Conservation (phyloP, 2,113 vertebrate species). For the Tragelaphus imberbis region DNA sequence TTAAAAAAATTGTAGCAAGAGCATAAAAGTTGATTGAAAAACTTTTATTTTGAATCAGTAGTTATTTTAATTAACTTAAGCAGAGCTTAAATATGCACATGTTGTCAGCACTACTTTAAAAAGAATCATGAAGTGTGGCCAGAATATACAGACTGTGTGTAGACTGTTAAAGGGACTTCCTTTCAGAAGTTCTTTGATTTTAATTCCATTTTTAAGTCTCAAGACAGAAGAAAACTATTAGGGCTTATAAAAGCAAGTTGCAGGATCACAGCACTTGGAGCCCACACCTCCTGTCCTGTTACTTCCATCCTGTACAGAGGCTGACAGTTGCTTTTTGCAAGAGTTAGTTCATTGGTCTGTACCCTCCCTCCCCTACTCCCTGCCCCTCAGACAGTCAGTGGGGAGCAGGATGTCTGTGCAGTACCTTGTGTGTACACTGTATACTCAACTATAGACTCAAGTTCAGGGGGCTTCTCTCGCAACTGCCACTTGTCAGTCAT, state of each 20-base stretch:
- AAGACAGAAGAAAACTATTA: not conserved
- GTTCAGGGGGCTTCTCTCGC: not conserved
- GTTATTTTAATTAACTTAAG: not conserved
- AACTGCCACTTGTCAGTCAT: not conserved
- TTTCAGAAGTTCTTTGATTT: slow-evolving; percentile 7
- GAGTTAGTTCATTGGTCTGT: not conserved
- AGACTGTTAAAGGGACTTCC: not conserved
- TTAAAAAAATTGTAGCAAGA: not conserved
- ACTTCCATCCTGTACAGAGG: not conserved
- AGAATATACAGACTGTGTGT: not conserved
- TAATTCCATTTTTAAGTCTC: slow-evolving; percentile 8
- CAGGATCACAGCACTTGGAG: not conserved
- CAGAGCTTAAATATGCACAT: not conserved
- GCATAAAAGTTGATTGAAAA: not conserved
- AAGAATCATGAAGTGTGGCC: not conserved
- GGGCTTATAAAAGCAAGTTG: not conserved
- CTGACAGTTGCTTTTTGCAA: not conserved
- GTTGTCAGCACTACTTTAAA: not conserved
- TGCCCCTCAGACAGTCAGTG: not conserved
- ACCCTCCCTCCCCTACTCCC: no score
- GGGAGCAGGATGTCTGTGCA: not conserved
- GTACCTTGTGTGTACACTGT: not conserved
- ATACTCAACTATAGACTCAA: not conserved
- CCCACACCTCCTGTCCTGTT: not conserved
- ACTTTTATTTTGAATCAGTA: not conserved